Conservation (phyloP, 1,140 invertebrate genomes). For the Aporrectodea caliginosa region DNA sequence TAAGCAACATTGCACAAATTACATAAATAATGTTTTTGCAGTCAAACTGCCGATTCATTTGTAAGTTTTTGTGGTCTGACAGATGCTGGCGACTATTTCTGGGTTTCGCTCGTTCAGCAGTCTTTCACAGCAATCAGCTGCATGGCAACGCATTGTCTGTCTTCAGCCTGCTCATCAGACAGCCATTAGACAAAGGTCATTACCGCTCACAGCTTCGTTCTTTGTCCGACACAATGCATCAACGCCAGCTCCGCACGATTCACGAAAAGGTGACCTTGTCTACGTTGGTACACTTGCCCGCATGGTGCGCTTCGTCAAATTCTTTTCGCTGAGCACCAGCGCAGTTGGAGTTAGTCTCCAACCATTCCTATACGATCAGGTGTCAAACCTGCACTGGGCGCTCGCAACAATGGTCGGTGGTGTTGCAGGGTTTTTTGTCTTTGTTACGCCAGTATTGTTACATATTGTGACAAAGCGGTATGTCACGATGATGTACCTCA, state of each 20-base stretch:
- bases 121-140: too few relatives aligned
- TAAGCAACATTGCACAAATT: too few relatives aligned
- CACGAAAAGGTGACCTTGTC: constrained; percentile 50
- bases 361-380: constrained; percentile 66
- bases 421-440: constrained; percentile 72
- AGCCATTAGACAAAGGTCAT: too few relatives aligned
- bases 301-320: constrained; percentile 70
- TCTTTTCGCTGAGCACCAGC: constrained; percentile 75
- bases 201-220: too few relatives aligned
- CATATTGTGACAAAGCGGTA: constrained; percentile 82
- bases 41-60: too few relatives aligned
- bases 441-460: constrained; percentile 75
- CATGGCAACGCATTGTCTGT: not conserved
- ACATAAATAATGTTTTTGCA: too few relatives aligned
- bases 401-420: constrained; percentile 62
- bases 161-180: too few relatives aligned
- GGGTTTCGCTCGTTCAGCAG: too few relatives aligned
- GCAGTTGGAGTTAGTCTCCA: constrained; percentile 66
- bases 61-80: too few relatives aligned
- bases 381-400: constrained; percentile 40
- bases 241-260: constrained; percentile 22
- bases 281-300: constrained; percentile 66
- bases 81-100: too few relatives aligned
- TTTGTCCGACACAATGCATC: too few relatives aligned
- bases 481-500: constrained; percentile 71